Conservation (phyloP, 1,140 invertebrate genomes). For the Caenorhabditis brenneri region DNA sequence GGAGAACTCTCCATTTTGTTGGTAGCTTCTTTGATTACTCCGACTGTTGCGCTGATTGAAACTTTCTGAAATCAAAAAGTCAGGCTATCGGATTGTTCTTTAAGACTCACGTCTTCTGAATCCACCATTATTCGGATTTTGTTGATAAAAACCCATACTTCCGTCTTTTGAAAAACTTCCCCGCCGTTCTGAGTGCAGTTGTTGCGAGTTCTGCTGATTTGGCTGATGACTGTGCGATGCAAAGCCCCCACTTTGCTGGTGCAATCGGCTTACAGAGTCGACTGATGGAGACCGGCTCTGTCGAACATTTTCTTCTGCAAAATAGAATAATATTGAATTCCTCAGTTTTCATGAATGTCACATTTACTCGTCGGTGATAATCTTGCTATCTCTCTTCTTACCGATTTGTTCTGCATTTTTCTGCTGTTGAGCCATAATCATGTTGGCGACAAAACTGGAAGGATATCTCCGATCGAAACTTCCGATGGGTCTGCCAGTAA, state of each 20-base stretch:
- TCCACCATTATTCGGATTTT: neutral
- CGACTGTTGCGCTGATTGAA: neutral
- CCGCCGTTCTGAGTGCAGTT: neutral
- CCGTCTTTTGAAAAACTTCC: constrained; percentile 19
- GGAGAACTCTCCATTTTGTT: neutral
- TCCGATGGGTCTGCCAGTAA: neutral
- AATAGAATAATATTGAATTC: neutral
- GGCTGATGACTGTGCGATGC: neutral
- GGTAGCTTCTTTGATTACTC: neutral
- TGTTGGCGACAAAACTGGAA: neutral
- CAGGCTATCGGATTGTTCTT: neutral
- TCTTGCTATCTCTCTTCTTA: no score
- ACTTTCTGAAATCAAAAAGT: neutral
- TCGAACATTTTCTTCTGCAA: neutral
- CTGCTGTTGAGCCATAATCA: neutral
- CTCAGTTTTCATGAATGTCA: neutral
- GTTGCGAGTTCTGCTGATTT: neutral
- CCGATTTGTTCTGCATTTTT: constrained; percentile 6
- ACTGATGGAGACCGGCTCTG: neutral
- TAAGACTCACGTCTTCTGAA: neutral
- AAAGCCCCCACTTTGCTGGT: constrained; percentile 40
- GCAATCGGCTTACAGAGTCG: constrained; percentile 17
- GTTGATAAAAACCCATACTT: neutral
- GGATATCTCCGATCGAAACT: neutral
- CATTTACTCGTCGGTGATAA: no score